Evolutionary conservation across 2,888 invertebrate species (phyloP).

Genomic region (Protophormia terraenovae): DNA sequence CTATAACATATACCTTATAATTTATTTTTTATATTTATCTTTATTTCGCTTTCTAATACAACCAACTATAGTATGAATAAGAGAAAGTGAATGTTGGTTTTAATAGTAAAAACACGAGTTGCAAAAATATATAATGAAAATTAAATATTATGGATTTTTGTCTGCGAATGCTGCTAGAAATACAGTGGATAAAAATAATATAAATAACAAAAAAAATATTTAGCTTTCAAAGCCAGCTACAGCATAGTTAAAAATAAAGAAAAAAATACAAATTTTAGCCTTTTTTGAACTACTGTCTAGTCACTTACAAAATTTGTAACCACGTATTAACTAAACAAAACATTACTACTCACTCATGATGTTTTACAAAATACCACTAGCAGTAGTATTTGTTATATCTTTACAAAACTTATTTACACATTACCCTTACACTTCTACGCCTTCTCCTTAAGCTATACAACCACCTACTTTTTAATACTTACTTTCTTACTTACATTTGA

Average conservation of each 20-base stretch:
- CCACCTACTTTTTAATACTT: not conserved
- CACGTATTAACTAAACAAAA: not conserved
- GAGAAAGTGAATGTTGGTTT: constrained; percentile 19
- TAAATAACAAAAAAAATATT: too few species aligned
- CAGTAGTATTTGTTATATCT: not conserved
- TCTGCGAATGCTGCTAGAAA: not conserved
- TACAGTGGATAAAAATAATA: not conserved
- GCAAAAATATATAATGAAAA: not conserved
- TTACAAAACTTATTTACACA: constrained; percentile 8
- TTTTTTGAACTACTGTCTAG: not conserved
- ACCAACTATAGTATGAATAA: not conserved
- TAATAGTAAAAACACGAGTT: constrained; percentile 5
- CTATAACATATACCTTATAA: not conserved
- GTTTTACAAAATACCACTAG: not conserved
- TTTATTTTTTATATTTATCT: not conserved
- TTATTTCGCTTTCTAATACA: not conserved
- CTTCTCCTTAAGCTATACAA: not conserved
- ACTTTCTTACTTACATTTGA: not conserved
- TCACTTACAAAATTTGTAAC: not conserved
- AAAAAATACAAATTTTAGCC: too few species aligned
- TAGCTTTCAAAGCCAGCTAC: too few species aligned
- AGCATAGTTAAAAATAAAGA: not conserved
- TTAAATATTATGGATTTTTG: not conserved
- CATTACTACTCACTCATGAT: not conserved
- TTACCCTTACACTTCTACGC: not conserved